Conservation (phyloP, 2,888 invertebrate genomes). For the Ornithoptera alexandrae region DNA sequence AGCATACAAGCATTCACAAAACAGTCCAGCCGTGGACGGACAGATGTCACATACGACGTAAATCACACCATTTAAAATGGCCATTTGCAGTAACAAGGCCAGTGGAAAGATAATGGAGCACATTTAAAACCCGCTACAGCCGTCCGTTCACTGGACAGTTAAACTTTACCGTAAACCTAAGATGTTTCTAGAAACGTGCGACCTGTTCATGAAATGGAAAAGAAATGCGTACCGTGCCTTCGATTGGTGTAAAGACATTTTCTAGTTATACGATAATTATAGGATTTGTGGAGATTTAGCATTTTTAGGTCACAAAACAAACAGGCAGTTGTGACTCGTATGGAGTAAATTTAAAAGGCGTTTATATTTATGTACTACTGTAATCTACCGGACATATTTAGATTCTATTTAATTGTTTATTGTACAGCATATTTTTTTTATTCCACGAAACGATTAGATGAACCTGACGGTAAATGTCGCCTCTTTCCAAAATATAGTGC, state of each 20-base stretch:
- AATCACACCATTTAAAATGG: slow-evolving; percentile 19
- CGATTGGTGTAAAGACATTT: background rate
- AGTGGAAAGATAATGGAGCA: slow-evolving; percentile 17
- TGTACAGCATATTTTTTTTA: no score
- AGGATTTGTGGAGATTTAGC: no score
- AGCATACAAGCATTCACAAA: background rate
- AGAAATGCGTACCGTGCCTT: background rate
- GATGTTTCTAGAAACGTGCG: slow-evolving; percentile 6
- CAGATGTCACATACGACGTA: slow-evolving; percentile 7
- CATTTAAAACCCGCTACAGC: slow-evolving; percentile 12
- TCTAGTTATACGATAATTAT: background rate
- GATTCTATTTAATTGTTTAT: no score
- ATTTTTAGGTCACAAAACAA: no score
- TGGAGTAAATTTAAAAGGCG: no score
- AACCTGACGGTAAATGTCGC: no score
- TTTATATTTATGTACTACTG: no score
- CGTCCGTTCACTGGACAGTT: slow-evolving; percentile 10
- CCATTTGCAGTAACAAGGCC: slow-evolving; percentile 11
- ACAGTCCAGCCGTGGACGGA: background rate
- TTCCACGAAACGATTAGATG: no score
- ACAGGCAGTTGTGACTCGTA: no score
- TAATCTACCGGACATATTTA: no score
- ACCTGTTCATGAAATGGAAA: slow-evolving; percentile 5
- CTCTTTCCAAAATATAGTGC: no score
- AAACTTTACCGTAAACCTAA: slow-evolving; percentile 2